A percentile compares a stretch with the other conserved stretches of the same genome.
Conservation (phyloP, 1,140 invertebrate species). For the Caenorhabditis briggsae region DNA sequence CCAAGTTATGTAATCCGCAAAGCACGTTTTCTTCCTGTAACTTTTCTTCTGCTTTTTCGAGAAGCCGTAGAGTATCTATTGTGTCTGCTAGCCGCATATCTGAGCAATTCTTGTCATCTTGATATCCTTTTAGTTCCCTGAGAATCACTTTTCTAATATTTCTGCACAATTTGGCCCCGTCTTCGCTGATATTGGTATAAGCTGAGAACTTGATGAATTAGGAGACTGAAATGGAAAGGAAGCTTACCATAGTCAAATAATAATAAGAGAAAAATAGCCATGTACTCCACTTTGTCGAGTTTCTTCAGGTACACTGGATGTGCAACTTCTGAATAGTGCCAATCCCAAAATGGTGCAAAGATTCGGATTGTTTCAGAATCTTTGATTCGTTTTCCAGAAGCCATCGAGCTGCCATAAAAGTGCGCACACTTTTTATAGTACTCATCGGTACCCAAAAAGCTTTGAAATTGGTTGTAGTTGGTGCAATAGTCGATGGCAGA, state of each 20-base stretch:
- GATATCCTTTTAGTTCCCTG: slow-evolving; percentile 15
- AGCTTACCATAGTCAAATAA: not conserved
- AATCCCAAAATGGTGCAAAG: slow-evolving; percentile 18
- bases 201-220: not conserved
- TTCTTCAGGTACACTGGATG: slow-evolving; percentile 8
- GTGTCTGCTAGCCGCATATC: slow-evolving; percentile 1
- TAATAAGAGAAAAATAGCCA: slow-evolving; percentile 4
- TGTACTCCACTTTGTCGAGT: slow-evolving; percentile 21
- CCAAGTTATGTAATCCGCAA: slow-evolving; percentile 11
- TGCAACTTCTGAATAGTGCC: slow-evolving; percentile 39
- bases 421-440: slow-evolving; percentile 17
- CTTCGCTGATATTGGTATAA: slow-evolving; percentile 23
- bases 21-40: slow-evolving; percentile 15
- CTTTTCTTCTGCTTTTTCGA: slow-evolving; percentile 20
- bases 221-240: not conserved
- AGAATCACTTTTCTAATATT: slow-evolving; percentile 36
- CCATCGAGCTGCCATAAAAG: slow-evolving; percentile 9
- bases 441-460: not conserved
- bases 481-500: not conserved
- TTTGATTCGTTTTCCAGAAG: not conserved
- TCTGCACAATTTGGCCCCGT: not conserved
- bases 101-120: slow-evolving; percentile 28
- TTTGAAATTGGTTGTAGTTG: slow-evolving; percentile 12
- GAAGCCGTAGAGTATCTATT: slow-evolving; percentile 14
- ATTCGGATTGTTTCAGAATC: slow-evolving; percentile 11